Evolutionary conservation across 2,797 vertebrate genomes (phyloP), one percentile per base, ranked within the genome.

Genomic region (Arnoldichthys spilopterus): DNA sequence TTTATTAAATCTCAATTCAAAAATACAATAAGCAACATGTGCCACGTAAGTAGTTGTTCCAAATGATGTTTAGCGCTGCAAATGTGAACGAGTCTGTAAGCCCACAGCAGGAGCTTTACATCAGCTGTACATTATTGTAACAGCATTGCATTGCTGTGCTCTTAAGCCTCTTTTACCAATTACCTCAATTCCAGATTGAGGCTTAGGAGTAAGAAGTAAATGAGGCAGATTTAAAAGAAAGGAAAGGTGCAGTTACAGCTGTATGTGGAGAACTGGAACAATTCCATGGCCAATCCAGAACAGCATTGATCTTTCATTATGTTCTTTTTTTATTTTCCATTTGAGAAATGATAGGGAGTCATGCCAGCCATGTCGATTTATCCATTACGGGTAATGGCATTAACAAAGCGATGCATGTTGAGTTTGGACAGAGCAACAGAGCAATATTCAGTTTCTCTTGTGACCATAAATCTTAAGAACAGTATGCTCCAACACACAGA

Each of bases 401-500:
- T 67, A 58, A 59, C 43, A 20, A 30, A 18, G 20, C 53, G 40
- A 22, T 37, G n/a, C 64, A 74, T 51, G 45, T 53, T 68, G 4
- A 8, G 45, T 64, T 56, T 72, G 45, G 56, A 61, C 22, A 3
- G 32, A 32, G 37, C 22, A 68, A 18, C 30, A 56, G 32, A 6
- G 4, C 34, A 15, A 13, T 12, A 45, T 26, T 67, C 11, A 16
- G 22, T 45, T 24, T 13, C 63, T 45, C 63, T 28, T 54, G 26
- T 51, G n/a, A 6, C n/a, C 37, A 56, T 58, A 77, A 74, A 72
- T 66, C 54, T 34, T 40, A 20, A 53, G 28, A 59, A 37, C 34
- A 37, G 34, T 51, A 68, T 74, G 30, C 20, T 63, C 59, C 45
- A 59, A 71, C 54, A 70, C 40, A 69, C 24, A 72, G 24, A 49